Evolutionary conservation across 2,113 vertebrate species (phyloP).

Genomic region (Platysteira castanea): DNA sequence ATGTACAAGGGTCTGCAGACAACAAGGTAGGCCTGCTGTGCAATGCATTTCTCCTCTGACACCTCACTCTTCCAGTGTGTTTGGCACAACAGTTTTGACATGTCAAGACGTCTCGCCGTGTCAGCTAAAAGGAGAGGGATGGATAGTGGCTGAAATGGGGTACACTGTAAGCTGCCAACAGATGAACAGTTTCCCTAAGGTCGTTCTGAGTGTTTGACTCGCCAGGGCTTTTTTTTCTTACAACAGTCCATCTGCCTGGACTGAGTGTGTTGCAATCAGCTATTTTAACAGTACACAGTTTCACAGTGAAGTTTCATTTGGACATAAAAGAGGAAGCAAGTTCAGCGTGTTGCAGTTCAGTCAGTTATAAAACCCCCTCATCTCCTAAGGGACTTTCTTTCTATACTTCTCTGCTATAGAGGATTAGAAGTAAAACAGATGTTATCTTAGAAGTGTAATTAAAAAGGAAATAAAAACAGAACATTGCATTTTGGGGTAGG

Average conservation of each 20-base stretch:
- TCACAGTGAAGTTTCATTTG: slow-evolving; percentile 70
- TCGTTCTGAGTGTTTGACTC: neutral
- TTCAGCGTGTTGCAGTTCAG: slow-evolving; percentile 40
- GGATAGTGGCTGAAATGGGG: neutral
- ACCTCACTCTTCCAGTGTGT: neutral
- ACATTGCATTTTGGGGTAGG: neutral
- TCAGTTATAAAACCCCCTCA: slow-evolving; percentile 52
- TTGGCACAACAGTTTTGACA: neutral
- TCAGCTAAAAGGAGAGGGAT: neutral
- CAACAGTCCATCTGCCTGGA: neutral
- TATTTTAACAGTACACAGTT: slow-evolving; percentile 64
- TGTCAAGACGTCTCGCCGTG: neutral
- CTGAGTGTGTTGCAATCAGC: neutral
- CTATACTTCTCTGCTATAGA: slow-evolving; percentile 32
- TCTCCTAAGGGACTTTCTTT: slow-evolving; percentile 69
- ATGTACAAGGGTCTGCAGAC: neutral
- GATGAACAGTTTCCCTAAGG: neutral
- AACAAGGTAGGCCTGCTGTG: neutral
- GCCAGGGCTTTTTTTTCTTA: neutral
- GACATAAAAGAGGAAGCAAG: slow-evolving; percentile 70
- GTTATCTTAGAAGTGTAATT: slow-evolving; percentile 16
- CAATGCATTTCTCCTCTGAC: neutral
- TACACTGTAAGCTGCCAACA: neutral
- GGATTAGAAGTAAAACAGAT: slow-evolving; percentile 33
- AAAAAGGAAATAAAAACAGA: slow-evolving; percentile 30